Percentiles rank a stretch among this genome's conserved stretches.
These are phyloP conservation scores for Corapipo altera DNA, from an alignment of 2,113 vertebrate species.

Conservation along the genomic window DNA sequence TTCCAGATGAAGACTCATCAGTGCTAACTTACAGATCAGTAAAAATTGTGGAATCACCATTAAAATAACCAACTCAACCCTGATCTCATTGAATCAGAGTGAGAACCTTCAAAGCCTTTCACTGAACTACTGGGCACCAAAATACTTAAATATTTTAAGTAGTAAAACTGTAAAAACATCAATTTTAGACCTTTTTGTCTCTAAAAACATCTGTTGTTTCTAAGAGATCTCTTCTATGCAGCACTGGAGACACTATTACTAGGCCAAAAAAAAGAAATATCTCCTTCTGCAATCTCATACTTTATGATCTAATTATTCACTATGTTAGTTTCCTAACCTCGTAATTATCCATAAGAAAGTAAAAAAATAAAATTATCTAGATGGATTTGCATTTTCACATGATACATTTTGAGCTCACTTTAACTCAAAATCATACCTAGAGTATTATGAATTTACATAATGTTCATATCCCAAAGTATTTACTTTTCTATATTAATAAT, in stretches of 20 bases:
- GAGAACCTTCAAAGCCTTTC: neutral
- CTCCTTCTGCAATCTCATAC: neutral
- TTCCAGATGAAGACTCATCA: neutral
- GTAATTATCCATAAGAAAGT: neutral
- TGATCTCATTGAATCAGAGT: neutral
- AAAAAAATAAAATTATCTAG: neutral
- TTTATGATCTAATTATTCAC: neutral
- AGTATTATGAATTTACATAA: neutral
- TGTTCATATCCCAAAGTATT: neutral
- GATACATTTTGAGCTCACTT: neutral
- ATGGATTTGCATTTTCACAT: neutral
- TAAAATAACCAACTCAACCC: neutral
- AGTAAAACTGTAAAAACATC: neutral
- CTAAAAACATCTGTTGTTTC: neutral
- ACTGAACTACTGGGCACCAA: neutral
- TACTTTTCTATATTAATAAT: neutral
- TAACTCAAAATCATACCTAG: neutral
- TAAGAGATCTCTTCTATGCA: neutral
- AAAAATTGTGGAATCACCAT: neutral
- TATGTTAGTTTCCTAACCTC: neutral
- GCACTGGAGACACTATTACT: neutral
- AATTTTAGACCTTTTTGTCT: neutral
- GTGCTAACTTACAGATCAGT: neutral
- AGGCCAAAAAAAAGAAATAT: neutral
- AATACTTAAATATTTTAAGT: neutral